Base-by-base conservation (phyloP, 1,140 invertebrate genomes). In the Monomorium pharaonis region DNA sequence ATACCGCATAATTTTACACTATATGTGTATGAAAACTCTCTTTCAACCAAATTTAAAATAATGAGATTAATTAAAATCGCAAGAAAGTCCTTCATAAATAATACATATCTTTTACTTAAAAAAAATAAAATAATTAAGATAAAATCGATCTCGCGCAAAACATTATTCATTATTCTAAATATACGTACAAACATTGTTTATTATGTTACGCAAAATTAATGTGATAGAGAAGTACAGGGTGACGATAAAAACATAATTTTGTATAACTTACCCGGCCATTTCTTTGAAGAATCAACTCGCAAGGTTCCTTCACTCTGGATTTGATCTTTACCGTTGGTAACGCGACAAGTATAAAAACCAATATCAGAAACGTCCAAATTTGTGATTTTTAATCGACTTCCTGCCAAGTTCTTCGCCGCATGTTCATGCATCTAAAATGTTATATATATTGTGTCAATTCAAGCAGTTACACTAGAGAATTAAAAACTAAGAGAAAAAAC, bases 261-360 rank as follows among this genome's bases (percentile, higher is more conserved):
- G 12, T 44, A 18, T 14, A 9, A 92, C 92, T 88, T 85, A 93
- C 93, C 88, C 42, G 90, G 87, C 63, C 88, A 88, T 47, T 56
- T 90, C n/a, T 87, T 89, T 7, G 88, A 85, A 0, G 90, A 94
- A 88, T 95, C 95, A 44, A 97, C 96, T 70, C 95, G 93, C 1
- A 97, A 93, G 44, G 96, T 95, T 18, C 95, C 96, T 12, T 96
- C 96, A 5, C 97, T 96, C 44, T 96, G 95, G 21, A 97, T 96
- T 84, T 93, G 95, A 84, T 96, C 95, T n/a, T 95, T 93, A 5
- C 95, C 96, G 88, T 97, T 97, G 51, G 91, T 93, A 0, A 96
- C 97, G 78, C 96, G 95, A 93, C 97, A 98, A n/a, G 95, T 96
- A 91, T 97, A 97, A 93, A 96, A 97, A 24, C 97, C 97, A 49